Evolutionary conservation across 1,140 invertebrate genomes (phyloP).

Genomic region (Atta texana): DNA sequence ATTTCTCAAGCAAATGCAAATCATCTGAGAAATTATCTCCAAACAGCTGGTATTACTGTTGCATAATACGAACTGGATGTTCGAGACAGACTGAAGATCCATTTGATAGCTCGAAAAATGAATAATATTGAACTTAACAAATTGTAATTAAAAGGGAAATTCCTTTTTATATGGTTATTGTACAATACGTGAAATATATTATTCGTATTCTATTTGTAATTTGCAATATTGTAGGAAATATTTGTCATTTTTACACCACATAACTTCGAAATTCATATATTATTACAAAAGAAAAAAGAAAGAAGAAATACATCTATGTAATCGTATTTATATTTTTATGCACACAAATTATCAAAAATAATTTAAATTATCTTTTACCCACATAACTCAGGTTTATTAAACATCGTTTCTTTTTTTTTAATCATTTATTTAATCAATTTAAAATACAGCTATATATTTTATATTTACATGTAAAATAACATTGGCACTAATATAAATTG

Average conservation of each 20-base stretch:
- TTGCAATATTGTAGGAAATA: neutral
- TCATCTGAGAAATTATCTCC: slow-evolving; percentile 83
- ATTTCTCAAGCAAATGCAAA: slow-evolving; percentile 83
- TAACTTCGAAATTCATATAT: slow-evolving; percentile 1
- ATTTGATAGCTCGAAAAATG: slow-evolving; percentile 79
- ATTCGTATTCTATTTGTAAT: slow-evolving; percentile 30
- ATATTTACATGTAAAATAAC: slow-evolving; percentile 41
- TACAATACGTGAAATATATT: slow-evolving; percentile 26
- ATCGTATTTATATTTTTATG: slow-evolving; percentile 18
- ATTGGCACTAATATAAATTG: slow-evolving; percentile 33
- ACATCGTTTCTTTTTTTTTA: slow-evolving; percentile 11
- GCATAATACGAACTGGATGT: slow-evolving; percentile 81
- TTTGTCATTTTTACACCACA: slow-evolving; percentile 20
- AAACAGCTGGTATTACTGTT: slow-evolving; percentile 83
- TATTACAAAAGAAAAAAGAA: neutral
- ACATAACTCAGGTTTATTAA: slow-evolving; percentile 27
- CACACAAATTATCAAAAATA: neutral
- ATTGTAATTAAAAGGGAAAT: slow-evolving; percentile 70
- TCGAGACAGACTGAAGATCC: slow-evolving; percentile 78
- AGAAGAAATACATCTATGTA: neutral
- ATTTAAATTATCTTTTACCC: neutral
- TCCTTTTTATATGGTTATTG: slow-evolving; percentile 56
- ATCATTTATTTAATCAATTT: slow-evolving; percentile 35
- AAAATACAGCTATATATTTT: slow-evolving; percentile 18
- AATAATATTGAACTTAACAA: slow-evolving; percentile 82